Conservation (phyloP, 2,797 vertebrate species). For the Cephalopachus bancanus region DNA sequence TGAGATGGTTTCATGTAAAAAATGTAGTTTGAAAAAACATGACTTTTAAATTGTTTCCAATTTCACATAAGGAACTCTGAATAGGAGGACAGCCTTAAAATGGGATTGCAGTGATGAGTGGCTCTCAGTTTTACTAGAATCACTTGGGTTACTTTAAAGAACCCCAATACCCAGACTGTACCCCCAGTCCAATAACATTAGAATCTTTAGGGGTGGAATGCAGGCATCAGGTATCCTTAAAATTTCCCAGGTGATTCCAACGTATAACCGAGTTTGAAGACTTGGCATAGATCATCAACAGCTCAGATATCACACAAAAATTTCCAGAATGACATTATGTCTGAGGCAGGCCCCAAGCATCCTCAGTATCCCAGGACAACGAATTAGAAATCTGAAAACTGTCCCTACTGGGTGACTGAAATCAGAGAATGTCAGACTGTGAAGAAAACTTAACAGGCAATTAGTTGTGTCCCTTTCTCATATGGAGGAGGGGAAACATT, state of each 20-base stretch:
- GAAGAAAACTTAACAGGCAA: neutral
- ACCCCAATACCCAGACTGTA: neutral
- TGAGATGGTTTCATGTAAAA: conserved; percentile 3
- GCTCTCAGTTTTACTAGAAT: neutral
- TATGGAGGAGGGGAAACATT: neutral
- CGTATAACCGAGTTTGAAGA: neutral
- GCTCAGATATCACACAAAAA: neutral
- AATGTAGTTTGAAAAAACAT: conserved; percentile 18
- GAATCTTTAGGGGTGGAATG: neutral
- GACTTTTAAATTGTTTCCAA: conserved; percentile 41
- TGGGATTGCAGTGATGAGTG: neutral
- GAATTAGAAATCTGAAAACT: neutral
- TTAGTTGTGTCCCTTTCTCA: neutral
- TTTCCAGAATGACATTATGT: neutral
- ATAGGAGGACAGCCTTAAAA: conserved; percentile 35
- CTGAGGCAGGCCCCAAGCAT: neutral
- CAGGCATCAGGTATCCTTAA: neutral
- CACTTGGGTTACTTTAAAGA: neutral
- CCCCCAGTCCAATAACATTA: neutral
- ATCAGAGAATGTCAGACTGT: conserved; percentile 1
- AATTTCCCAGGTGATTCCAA: neutral
- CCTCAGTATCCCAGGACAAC: neutral
- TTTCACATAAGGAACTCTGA: conserved; percentile 53
- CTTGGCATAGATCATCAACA: neutral
- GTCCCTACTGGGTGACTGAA: neutral